These are phyloP conservation scores for Halocynthia roretzi DNA, from an alignment of 23 tunicate species.

Conservation along the genomic window DNA sequence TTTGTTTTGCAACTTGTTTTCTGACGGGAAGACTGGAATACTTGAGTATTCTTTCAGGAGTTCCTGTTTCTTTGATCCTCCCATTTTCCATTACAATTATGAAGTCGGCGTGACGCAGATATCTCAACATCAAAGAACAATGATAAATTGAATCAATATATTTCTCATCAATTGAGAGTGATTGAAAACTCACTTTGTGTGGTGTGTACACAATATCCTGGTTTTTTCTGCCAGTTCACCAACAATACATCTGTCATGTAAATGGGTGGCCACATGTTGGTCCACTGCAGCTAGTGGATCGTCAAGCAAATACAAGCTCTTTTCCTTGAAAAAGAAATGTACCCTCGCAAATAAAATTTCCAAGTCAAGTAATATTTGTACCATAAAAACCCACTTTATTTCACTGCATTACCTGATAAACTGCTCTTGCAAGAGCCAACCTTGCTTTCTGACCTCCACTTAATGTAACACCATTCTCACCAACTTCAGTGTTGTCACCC, in stretches of 20 bases:
- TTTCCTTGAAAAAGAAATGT: constrained; percentile 35
- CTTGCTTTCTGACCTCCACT: constrained; percentile 96
- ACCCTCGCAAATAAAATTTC: background rate
- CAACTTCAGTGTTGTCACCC: constrained; percentile 82
- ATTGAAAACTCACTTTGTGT: constrained; percentile 38
- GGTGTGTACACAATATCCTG: constrained; percentile 69
- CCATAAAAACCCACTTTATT: background rate
- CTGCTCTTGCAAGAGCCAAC: constrained; percentile 74
- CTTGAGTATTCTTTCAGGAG: constrained; percentile 41
- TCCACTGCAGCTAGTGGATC: constrained; percentile 90
- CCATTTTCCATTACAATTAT: constrained; percentile 75
- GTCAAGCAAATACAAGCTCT: constrained; percentile 67
- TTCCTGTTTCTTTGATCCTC: constrained; percentile 42
- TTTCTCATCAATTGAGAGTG: too few relatives aligned
- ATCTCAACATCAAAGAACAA: constrained; percentile 23
- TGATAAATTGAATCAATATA: background rate
- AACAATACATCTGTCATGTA: constrained; percentile 60
- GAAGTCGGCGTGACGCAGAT: constrained; percentile 59
- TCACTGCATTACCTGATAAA: constrained; percentile 70
- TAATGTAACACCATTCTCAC: constrained; percentile 85
- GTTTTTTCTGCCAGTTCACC: constrained; percentile 68
- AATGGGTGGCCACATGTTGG: constrained; percentile 73
- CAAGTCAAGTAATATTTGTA: background rate
- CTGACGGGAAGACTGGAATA: background rate
- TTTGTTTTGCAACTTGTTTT: too few relatives aligned